A percentile compares a stretch with the other conserved stretches of the same genome.
Evolutionary conservation across 2,888 invertebrate species (phyloP).

Genomic region (Acrobasis repandana): DNA sequence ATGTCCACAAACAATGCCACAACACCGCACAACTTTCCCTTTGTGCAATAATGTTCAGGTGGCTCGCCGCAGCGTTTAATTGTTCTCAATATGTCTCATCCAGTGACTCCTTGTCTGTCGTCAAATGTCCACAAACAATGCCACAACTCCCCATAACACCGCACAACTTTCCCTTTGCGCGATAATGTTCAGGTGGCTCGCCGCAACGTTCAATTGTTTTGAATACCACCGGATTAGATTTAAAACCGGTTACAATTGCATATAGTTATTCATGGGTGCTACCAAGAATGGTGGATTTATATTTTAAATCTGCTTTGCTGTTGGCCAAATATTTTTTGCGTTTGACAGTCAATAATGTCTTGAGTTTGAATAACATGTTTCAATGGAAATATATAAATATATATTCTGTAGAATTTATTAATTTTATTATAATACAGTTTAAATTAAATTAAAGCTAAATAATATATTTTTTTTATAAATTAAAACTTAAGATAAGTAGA

Average conservation of each 20-base stretch:
- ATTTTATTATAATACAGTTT: too few species aligned
- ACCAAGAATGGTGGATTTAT: background rate
- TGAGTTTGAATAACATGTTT: too few species aligned
- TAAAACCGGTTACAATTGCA: background rate
- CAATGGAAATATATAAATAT: too few species aligned
- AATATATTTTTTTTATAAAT: too few species aligned
- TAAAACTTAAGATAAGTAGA: too few species aligned
- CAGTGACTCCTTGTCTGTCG: slow-evolving; percentile 22
- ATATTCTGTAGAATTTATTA: too few species aligned
- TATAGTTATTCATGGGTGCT: background rate
- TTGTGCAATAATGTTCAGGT: slow-evolving; percentile 47
- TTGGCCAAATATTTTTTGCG: background rate
- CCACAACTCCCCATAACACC: slow-evolving; percentile 42
- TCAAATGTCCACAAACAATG: slow-evolving; percentile 63
- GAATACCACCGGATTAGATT: slow-evolving; percentile 16
- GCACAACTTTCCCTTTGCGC: slow-evolving; percentile 62
- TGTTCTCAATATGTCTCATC: too few species aligned
- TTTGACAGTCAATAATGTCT: too few species aligned
- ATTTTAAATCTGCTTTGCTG: background rate
- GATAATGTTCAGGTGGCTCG: slow-evolving; percentile 36
- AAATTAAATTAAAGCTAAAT: too few species aligned
- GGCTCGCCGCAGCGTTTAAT: slow-evolving; percentile 27
- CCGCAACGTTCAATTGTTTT: slow-evolving; percentile 27
- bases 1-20: slow-evolving; percentile 65
- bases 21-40: slow-evolving; percentile 58